Percentiles rank a stretch among this genome's conserved stretches.
Evolutionary conservation across 2,888 invertebrate genomes (phyloP).

Genomic region (Eilema sororculum): DNA sequence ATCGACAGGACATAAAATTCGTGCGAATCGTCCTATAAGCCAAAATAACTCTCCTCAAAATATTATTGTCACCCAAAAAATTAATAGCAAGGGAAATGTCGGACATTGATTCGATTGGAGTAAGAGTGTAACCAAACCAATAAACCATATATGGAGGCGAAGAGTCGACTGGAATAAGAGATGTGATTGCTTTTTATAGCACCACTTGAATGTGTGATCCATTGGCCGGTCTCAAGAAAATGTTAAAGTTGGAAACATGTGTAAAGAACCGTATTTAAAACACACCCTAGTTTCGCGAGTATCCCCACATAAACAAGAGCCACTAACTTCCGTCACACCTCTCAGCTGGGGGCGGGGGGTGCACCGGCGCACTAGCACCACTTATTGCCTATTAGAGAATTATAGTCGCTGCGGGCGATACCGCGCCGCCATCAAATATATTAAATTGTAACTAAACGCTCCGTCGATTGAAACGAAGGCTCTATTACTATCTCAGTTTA

Average conservation of each 20-base stretch:
- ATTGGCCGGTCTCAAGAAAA: too few relatives aligned
- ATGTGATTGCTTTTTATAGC: not conserved
- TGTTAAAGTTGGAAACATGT: too few relatives aligned
- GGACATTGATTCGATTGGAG: not conserved
- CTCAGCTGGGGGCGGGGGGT: not conserved
- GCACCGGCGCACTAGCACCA: conserved; percentile 3
- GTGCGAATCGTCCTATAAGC: too few relatives aligned
- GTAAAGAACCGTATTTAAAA: not conserved
- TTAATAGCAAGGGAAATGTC: not conserved
- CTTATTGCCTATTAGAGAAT: conserved; percentile 20
- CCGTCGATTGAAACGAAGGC: conserved; percentile 15
- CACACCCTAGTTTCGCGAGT: not conserved
- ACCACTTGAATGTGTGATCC: not conserved
- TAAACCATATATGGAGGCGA: not conserved
- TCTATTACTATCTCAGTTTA: conserved; percentile 14
- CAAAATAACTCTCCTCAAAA: not conserved
- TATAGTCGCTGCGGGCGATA: conserved; percentile 11
- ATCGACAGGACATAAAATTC: not conserved
- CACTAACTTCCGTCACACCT: conserved; percentile 1
- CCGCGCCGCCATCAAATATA: conserved; percentile 1
- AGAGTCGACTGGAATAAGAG: too few relatives aligned
- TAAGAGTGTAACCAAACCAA: not conserved
- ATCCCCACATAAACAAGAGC: not conserved
- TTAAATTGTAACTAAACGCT: conserved; percentile 3
- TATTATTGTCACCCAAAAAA: not conserved